Evolutionary conservation across 2,797 vertebrate genomes (phyloP), one percentile per base, ranked within the genome.

Genomic region (Dromococcyx pavoninus): DNA sequence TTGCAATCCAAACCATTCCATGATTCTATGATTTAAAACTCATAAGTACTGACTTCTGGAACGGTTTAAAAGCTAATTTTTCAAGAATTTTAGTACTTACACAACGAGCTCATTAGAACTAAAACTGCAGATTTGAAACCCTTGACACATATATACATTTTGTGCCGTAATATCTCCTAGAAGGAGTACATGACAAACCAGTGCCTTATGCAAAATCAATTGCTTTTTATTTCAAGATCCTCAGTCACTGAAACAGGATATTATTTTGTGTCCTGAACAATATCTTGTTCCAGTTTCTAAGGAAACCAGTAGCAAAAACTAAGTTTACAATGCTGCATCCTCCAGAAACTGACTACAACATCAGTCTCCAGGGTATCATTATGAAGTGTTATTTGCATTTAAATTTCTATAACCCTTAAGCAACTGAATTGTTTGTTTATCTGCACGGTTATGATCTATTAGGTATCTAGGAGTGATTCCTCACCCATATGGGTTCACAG

Each of bases 251-350:
- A 97, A 98, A 97, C 94, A 97, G 96, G 94, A 97, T 97, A 97
- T 97, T 96, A 97, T 97, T 96, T 97, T 95, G 94, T 97, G 92
- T 97, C 95, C 95, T 77, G 84, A 97, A 97, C 93, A 97, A 97
- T 96, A 96, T 95, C 96, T 97, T 96, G 87, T 97, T 97, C 90
- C 95, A 96, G 97, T 98, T 98, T 98, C 97, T 98, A 98, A 96
- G 98, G 98, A 98, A 98, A 98, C 97, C 94, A 93, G 93, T 87
- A 95, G 88, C 88, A 97, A 97, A 98, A 97, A 84, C 89, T 86
- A 97, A 97, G 95, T 97, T 97, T 97, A 94, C 97, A 95, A 94
- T 86, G 84, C 96, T 97, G 91, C 87, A 95, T 96, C 96, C 92
- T 97, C 91, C 96, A 97, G 95, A 97, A 97, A 97, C 30, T 87